Base-by-base conservation (phyloP, 30 jellyfish, hydroid and myxozoan genomes). In the Turritopsis dohrnii region DNA sequence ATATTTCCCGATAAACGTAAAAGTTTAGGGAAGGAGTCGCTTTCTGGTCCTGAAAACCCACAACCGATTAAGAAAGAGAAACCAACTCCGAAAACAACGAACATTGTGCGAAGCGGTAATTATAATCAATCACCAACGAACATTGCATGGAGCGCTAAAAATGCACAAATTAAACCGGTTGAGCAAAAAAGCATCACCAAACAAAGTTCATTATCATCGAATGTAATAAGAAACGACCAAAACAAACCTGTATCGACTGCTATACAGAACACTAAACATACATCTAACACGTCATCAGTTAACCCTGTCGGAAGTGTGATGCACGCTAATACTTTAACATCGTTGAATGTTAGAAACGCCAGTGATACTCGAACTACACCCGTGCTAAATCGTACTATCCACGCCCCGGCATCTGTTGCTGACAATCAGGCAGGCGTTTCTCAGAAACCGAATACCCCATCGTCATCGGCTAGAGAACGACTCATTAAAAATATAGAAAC, bases 401-500 rank as follows among this genome's bases (percentile, higher is more conserved):
- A 41, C 60, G 5, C 60, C 5, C 60, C 5, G 13, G 60, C 60
- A 5, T 41, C 60, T 41, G 5, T 13, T 5, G 13, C 60, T 41
- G 13, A 3, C 60, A 41, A 41, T 13, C 60, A 69, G 77, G 30
- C 73, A 18, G 73, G 21, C 22, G 21, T 18, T 23, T 0, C 0
- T 60, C 19, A 23, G 8, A 69, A 19, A 69, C 16, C 9, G 9
- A 19, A 69, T 0, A 0, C 19, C 9, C 77, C 8, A 8, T n/a
- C 30, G 22, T 17, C 9, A 69, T 69, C 77, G 9, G 31, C 77
- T 27, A 69, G 77, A 27, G 77, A 69, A 9, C 77, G 77, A 69
- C 77, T 69, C 77, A 69, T 69, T 1, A 16, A 27, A 69, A 69
- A 69, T 69, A 69, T 69, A 69, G 16, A 69, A n/a, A 27, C 28